A percentile compares a stretch with the other conserved stretches of the same genome.
phyloP scores from a whole-genome alignment of 2,113 vertebrate genomes.

The Junco hyemalis region DNA sequence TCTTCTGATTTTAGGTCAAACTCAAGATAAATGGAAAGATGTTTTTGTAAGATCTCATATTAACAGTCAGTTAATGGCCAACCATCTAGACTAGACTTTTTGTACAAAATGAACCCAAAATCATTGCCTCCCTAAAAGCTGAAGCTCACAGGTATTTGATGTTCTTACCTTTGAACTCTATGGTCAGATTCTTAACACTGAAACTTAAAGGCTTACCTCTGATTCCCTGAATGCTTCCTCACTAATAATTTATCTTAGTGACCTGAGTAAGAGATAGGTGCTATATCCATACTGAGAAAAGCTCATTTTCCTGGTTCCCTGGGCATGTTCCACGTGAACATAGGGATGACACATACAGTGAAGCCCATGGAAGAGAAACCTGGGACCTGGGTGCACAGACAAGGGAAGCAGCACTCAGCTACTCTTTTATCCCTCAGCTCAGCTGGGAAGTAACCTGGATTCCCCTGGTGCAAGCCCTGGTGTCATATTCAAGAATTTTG shows the following conservation, averaged over 20 bases:
- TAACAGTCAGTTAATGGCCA: slow-evolving; percentile 11
- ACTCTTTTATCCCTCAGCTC: neutral
- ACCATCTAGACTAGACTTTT: neutral
- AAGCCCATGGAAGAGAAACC: neutral
- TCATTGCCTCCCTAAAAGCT: neutral
- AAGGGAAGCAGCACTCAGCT: neutral
- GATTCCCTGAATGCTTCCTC: neutral
- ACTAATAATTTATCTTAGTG: neutral
- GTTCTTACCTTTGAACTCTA: neutral
- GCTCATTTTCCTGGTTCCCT: neutral
- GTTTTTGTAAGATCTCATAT: slow-evolving; percentile 18
- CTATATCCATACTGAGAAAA: neutral
- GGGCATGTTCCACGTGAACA: neutral
- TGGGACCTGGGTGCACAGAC: neutral
- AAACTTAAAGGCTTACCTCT: neutral
- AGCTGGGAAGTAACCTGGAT: neutral
- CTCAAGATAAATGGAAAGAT: neutral
- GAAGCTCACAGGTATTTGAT: neutral
- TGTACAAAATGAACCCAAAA: neutral
- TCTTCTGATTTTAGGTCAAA: neutral
- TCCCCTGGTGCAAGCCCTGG: neutral
- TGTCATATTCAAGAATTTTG: neutral
- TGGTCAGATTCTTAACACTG: neutral
- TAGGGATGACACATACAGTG: neutral
- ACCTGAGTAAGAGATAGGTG: neutral